A percentile compares a stretch with the other conserved stretches of the same genome.
These are phyloP conservation scores for Clytia hemisphaerica DNA, from an alignment of 30 jellyfish, hydroid and myxozoan genomes.

Conservation along the genomic window DNA sequence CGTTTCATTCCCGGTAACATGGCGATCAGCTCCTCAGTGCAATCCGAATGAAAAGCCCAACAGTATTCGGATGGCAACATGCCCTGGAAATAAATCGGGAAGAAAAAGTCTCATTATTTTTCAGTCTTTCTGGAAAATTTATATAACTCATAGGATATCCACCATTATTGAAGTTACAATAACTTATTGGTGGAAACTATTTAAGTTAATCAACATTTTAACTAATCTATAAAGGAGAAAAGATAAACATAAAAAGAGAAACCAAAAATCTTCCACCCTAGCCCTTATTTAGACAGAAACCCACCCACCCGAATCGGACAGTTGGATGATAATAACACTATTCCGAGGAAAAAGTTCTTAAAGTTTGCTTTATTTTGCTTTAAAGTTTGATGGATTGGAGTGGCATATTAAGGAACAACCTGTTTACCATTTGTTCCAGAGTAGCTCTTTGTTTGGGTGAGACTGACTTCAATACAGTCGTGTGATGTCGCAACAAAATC, in stretches of 20 bases:
- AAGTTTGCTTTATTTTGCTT: too few relatives aligned
- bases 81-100: constrained; percentile 48
- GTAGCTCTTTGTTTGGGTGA: constrained; percentile 69
- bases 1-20: constrained; percentile 89
- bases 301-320: too few relatives aligned
- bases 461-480: constrained; percentile 63
- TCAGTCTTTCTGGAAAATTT: not conserved
- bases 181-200: too few relatives aligned
- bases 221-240: too few relatives aligned
- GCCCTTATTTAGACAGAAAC: too few relatives aligned
- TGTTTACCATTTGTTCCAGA: constrained; percentile 52
- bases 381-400: not conserved
- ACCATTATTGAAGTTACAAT: not conserved
- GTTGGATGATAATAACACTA: too few relatives aligned
- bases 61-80: constrained; percentile 75
- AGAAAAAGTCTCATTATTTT: not conserved
- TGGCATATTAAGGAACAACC: not conserved
- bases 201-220: too few relatives aligned
- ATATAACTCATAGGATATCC: not conserved
- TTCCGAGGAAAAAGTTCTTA: too few relatives aligned
- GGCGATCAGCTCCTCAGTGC: constrained; percentile 87
- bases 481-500: constrained; percentile 87
- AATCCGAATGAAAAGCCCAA: constrained; percentile 98
- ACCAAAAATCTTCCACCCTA: too few relatives aligned
- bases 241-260: too few relatives aligned